phyloP scores from a whole-genome alignment of 2,797 vertebrate genomes.

The Triplophysa bombifrons region DNA sequence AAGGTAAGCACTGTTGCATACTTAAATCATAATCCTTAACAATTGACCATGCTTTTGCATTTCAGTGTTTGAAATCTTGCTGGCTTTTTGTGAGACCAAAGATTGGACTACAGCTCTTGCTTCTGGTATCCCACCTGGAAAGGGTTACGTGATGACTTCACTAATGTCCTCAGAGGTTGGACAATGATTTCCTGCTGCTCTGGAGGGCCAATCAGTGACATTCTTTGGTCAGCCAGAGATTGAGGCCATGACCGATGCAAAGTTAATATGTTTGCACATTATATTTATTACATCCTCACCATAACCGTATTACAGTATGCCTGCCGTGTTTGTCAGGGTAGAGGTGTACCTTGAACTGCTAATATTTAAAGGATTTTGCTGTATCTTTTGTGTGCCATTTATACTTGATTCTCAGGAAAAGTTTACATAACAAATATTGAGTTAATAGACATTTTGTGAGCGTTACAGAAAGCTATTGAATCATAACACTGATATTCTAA shows the following conservation, averaged over 20 bases:
- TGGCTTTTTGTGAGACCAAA: conserved; percentile 76
- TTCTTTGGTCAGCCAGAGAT: background rate
- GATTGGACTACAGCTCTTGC: conserved; percentile 86
- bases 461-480: background rate
- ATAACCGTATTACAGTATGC: background rate
- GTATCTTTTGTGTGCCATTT: background rate
- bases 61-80: conserved; percentile 87
- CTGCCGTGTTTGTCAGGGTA: background rate
- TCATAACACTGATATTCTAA: background rate
- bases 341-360: too few relatives aligned
- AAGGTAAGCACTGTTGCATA: background rate
- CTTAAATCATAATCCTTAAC: background rate
- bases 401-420: background rate
- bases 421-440: background rate
- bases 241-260: background rate
- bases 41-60: background rate
- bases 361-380: background rate
- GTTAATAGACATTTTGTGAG: background rate
- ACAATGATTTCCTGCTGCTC: background rate
- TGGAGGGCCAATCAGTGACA: background rate
- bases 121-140: conserved; percentile 83
- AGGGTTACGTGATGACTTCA: conserved; percentile 77
- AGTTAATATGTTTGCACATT: background rate
- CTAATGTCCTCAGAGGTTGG: background rate
- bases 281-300: background rate